These are phyloP conservation scores for Tribolium castaneum DNA, from an alignment of 1,140 invertebrate species.

Conservation along the genomic window DNA sequence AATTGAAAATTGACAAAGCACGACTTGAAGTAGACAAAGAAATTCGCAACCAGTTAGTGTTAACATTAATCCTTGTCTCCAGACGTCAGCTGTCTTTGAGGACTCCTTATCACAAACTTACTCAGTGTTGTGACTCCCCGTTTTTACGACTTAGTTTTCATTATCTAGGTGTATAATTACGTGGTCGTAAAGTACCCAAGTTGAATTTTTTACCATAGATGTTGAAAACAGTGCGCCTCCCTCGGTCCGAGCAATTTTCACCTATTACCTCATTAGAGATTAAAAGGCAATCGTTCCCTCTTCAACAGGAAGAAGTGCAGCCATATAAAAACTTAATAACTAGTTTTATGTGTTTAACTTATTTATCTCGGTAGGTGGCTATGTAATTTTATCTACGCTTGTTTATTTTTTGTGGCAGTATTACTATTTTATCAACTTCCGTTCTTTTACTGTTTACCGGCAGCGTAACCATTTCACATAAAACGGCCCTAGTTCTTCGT, in stretches of 20 bases:
- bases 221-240: neutral
- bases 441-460: conserved; percentile 37
- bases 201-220: neutral
- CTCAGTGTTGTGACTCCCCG: neutral
- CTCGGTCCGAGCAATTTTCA: neutral
- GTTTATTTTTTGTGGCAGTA: conserved; percentile 39
- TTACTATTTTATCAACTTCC: conserved; percentile 43
- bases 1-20: too few species aligned
- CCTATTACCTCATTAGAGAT: conserved; percentile 32
- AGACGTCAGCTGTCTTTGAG: neutral
- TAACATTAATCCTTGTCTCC: neutral
- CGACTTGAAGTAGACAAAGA: too few species aligned
- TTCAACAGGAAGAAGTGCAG: conserved; percentile 35
- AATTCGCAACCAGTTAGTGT: too few species aligned
- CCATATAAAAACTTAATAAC: conserved; percentile 41
- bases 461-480: neutral
- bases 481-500: neutral
- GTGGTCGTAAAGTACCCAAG: neutral
- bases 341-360: conserved; percentile 43
- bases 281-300: conserved; percentile 27
- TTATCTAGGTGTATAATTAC: conserved; percentile 14
- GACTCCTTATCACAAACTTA: neutral
- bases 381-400: conserved; percentile 40
- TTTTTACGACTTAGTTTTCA: conserved; percentile 17
- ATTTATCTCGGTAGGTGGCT: conserved; percentile 41